Evolutionary conservation across 2,888 invertebrate species (phyloP), one percentile per base, ranked within the genome.

Genomic region (Scaptomyza caliginosa): DNA sequence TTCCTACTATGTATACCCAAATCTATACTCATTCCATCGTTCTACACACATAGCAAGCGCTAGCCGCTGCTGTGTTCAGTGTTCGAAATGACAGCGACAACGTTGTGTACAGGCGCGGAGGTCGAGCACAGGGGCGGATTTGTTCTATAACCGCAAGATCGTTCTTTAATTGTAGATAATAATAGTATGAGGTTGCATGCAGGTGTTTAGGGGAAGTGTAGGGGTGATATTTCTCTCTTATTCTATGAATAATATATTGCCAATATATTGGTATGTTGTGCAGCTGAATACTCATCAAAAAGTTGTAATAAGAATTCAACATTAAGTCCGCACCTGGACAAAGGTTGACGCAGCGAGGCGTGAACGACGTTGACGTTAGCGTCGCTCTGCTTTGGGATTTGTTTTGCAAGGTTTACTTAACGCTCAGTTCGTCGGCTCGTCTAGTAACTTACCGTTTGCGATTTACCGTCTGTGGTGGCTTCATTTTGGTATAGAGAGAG

Each of bases 381-480:
- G 66, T 23, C 32, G 50, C 40, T n/a, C n/a, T 55, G 67, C 55
- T 67, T 43, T 43, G 57, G 59, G 73, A 76, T 74, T 74, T 72
- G 67, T 72, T 72, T 72, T 76, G 69, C 56, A 43, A 68, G 69
- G 86, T 86, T 86, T 86, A 72, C 81, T 77, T 75, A 76, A 67
- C 75, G 67, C 76, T 64, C 67, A 75, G 76, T 51, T 64, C 64
- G 71, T 72, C 73, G 70, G 74, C 56, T 73, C 57, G 67, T 64
- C 72, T 74, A 63, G 74, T 48, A 39, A 70, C 52, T 72, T 76
- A 76, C 76, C 67, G 71, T 60, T 45, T 52, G 60, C 64, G 52
- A 52, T 67, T 67, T 67, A 50, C 59, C 49, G 32, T 40, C 42
- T 55, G 32, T 65, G 56, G 26, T 45, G 43, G 74, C 30, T 51